Evolutionary conservation across 2,797 vertebrate species (phyloP).

Genomic region (Diplodus puntazzo): DNA sequence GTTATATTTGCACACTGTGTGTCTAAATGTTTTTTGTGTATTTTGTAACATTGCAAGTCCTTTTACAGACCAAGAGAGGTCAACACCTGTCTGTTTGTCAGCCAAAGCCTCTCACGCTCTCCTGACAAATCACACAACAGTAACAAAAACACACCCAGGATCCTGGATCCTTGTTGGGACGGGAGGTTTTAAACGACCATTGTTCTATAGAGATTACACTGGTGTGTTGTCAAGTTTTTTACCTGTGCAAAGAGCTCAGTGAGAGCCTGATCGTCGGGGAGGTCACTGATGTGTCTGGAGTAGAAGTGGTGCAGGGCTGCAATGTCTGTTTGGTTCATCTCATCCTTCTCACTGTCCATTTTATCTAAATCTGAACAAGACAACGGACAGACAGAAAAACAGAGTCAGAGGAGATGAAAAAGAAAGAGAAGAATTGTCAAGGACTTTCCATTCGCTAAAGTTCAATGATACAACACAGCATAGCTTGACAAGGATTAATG

Average conservation of each 20-base stretch:
- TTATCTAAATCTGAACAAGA: conserved; percentile 92
- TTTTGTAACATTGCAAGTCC: background rate
- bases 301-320: conserved; percentile 96
- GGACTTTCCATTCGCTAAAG: too few relatives aligned
- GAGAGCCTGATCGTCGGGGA: conserved; percentile 89
- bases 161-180: conserved; percentile 11
- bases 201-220: background rate
- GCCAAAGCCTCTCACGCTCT: background rate
- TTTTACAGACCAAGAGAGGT: background rate
- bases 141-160: conserved; percentile 13
- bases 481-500: too few relatives aligned
- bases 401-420: background rate
- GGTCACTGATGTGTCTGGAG: conserved; percentile 91
- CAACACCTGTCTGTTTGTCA: conserved; percentile 13
- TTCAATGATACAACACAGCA: too few relatives aligned
- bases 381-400: background rate
- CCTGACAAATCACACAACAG: conserved; percentile 1
- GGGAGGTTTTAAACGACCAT: background rate
- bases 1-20: conserved; percentile 10
- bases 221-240: conserved; percentile 29
- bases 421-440: background rate
- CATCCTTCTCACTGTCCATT: conserved; percentile 95
- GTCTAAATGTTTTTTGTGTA: background rate
- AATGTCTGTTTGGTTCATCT: conserved; percentile 95
- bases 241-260: conserved; percentile 96